Base-by-base conservation (phyloP, 2,113 vertebrate genomes). In the Hemiscyllium ocellatum region DNA sequence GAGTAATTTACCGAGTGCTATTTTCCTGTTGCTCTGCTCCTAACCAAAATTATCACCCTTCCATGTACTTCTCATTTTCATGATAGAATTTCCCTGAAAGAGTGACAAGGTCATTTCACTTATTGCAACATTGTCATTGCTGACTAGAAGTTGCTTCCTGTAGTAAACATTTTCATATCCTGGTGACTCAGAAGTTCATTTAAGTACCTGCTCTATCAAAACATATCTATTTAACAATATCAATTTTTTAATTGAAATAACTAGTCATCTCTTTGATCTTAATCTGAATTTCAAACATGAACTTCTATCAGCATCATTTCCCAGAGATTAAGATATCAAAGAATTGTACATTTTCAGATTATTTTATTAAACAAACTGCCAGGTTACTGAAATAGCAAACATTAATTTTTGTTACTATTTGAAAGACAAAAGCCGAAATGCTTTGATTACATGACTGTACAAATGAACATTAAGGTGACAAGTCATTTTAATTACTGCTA, bases 391-490 rank as follows among this genome's bases (percentile, higher is more conserved):
- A 52, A 61, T 52, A 61, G 26, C 61, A 90, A 90, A 90, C 56
- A 65, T 93, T 66, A 68, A 93, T 93, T 37, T 93, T 93, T 33
- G 6, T 93, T n/a, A 89, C 50, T 56, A 52, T 61, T 65, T 89
- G 50, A 89, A 29, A n/a, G 52, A 6, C 61, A 93, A 65, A 87
- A 89, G 89, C 65, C 56, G 5, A 37, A 37, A 66, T 65, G n/a
- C 66, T n/a, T 93, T 93, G 5, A 22, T n/a, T 42, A 93, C 89
- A 93, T 68, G 66, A 66, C 89, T 37, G 61, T 93, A 29, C 17
- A 93, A 91, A 91, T 91, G 56, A 91, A 91, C 61, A 56, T 89
- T 56, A 89, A 91, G 33, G 89, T 37, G 22, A 66, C 6, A 93
- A 33, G 61, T 66, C 61, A 93, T 93, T 93, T 93, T 66, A 93